Evolutionary conservation across 2,888 invertebrate genomes (phyloP).

Genomic region (Ophioninae sp.): DNA sequence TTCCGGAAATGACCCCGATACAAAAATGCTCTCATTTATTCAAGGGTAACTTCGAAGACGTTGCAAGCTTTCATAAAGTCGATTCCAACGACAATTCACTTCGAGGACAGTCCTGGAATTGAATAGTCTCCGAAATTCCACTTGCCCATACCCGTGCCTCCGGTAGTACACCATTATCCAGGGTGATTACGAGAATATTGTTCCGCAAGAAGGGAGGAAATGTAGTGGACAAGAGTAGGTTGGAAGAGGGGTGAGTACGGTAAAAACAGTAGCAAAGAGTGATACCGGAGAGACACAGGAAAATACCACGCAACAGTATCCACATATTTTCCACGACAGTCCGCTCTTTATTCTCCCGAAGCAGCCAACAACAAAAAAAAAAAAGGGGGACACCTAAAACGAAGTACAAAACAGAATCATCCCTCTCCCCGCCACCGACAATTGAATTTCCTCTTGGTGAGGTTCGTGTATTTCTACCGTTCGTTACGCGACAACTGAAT

Average conservation of each 20-base stretch:
- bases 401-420: constrained; percentile 15
- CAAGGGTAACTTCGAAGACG: no score
- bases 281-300: background rate
- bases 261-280: background rate
- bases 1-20: no score
- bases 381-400: background rate
- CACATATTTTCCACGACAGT: constrained; percentile 26
- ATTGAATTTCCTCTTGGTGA: constrained; percentile 36
- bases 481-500: constrained; percentile 43
- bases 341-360: constrained; percentile 5
- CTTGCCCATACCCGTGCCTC: no score
- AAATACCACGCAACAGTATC: constrained; percentile 9
- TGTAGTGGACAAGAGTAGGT: constrained; percentile 1
- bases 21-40: no score
- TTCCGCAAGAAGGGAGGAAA: constrained; percentile 29
- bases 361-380: constrained; percentile 4
- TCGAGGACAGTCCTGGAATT: no score
- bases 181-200: constrained; percentile 62
- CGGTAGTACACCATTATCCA: constrained; percentile 49
- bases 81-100: no score
- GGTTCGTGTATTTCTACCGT: constrained; percentile 34
- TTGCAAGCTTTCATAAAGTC: no score
- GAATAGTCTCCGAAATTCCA: no score
- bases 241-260: background rate
- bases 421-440: background rate